Percentiles rank a stretch among this genome's conserved stretches.
Evolutionary conservation across 2,797 vertebrate species (phyloP).

Genomic region (Dromococcyx pavoninus): DNA sequence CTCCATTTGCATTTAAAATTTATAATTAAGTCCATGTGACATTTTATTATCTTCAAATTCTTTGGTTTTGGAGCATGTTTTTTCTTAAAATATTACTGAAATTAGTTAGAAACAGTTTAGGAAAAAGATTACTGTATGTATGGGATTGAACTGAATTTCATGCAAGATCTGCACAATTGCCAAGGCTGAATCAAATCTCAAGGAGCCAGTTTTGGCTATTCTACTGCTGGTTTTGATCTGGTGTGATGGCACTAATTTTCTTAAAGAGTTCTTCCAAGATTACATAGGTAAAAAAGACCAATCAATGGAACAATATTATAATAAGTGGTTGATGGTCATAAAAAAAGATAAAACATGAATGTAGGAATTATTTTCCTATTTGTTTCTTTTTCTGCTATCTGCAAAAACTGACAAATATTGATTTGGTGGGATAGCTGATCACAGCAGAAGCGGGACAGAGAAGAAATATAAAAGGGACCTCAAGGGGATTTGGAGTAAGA

Average conservation of each 20-base stretch:
- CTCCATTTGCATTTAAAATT: neutral
- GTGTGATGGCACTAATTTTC: neutral
- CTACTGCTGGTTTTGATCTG: neutral
- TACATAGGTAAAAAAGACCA: neutral
- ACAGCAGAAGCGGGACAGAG: neutral
- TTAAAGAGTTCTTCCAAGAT: neutral
- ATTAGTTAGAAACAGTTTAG: neutral
- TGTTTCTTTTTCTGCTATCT: neutral
- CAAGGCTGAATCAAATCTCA: neutral
- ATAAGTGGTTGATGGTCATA: neutral
- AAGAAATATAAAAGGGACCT: neutral
- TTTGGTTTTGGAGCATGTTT: neutral
- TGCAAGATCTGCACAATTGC: neutral
- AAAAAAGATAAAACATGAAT: neutral
- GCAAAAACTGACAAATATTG: neutral
- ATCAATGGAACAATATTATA: neutral
- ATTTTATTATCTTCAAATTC: neutral
- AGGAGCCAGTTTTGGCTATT: neutral
- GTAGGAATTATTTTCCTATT: neutral
- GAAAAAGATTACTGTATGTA: neutral
- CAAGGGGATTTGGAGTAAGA: neutral
- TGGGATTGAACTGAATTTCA: neutral
- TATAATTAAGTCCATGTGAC: neutral
- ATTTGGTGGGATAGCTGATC: neutral
- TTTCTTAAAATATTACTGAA: neutral